Conservation (phyloP, 2,888 invertebrate genomes). For the Andrena flavipes region DNA sequence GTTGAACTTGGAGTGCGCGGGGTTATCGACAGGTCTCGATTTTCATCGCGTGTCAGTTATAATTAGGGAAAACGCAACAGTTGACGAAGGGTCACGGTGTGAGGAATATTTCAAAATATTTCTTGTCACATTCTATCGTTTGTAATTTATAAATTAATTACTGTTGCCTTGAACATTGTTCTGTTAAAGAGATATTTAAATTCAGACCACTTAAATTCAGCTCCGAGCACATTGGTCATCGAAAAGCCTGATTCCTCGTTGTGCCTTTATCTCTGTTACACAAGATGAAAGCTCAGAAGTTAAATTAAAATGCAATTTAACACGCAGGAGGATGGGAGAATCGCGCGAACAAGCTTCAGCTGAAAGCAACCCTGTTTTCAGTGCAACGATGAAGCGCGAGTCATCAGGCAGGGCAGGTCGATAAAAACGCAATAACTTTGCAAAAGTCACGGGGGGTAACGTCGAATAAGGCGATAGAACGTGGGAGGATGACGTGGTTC, state of each 20-base stretch:
- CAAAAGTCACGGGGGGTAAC: not conserved
- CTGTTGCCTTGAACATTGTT: too few relatives aligned
- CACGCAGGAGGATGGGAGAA: not conserved
- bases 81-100: not conserved
- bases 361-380: not conserved
- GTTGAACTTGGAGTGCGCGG: not conserved
- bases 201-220: too few relatives aligned
- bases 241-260: too few relatives aligned
- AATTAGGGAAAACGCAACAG: not conserved
- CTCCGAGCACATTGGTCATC: too few relatives aligned
- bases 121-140: not conserved
- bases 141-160: not conserved
- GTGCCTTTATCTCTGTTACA: too few relatives aligned
- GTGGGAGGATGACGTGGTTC: slow-evolving; percentile 6
- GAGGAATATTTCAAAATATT: slow-evolving; percentile 4
- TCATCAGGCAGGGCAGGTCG: not conserved
- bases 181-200: too few relatives aligned
- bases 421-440: slow-evolving; percentile 28
- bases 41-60: not conserved
- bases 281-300: too few relatives aligned
- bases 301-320: not conserved
- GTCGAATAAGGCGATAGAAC: not conserved
- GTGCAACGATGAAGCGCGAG: not conserved
- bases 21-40: not conserved
- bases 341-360: not conserved